Evolutionary conservation across 2,888 invertebrate genomes (phyloP).

Genomic region (Phaedon cochleariae): DNA sequence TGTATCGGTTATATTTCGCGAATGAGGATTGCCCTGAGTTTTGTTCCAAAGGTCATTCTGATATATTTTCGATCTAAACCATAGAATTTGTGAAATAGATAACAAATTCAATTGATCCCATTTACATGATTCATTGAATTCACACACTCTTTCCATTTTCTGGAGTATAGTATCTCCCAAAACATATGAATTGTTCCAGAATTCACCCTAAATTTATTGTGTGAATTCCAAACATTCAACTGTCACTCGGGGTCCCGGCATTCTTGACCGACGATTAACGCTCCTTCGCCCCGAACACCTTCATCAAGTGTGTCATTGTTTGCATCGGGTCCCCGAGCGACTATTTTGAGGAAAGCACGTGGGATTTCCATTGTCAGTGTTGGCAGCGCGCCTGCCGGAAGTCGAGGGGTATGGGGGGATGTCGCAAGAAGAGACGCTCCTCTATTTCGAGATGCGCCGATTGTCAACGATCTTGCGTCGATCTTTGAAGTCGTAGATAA

Average conservation of each 20-base stretch:
- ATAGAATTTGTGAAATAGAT: too few relatives aligned
- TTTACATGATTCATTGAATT: too few relatives aligned
- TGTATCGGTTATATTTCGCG: too few relatives aligned
- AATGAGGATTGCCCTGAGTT: too few relatives aligned
- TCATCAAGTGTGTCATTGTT: slow-evolving; percentile 45
- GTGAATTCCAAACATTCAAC: not conserved
- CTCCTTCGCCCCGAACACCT: slow-evolving; percentile 9
- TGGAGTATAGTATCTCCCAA: too few relatives aligned
- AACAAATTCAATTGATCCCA: too few relatives aligned
- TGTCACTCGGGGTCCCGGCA: not conserved
- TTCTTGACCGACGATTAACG: slow-evolving; percentile 16
- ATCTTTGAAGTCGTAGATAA: slow-evolving; percentile 59
- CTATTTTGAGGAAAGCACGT: slow-evolving; percentile 53
- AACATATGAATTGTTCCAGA: too few relatives aligned
- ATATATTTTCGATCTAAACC: too few relatives aligned
- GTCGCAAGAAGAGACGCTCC: slow-evolving; percentile 39
- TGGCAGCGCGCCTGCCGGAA: slow-evolving; percentile 61
- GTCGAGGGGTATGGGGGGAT: slow-evolving; percentile 45
- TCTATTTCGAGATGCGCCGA: slow-evolving; percentile 55
- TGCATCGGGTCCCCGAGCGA: slow-evolving; percentile 43
- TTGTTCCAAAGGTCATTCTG: too few relatives aligned
- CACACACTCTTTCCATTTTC: too few relatives aligned
- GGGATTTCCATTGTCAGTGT: slow-evolving; percentile 62
- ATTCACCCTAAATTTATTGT: not conserved
- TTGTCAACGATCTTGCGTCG: slow-evolving; percentile 59